Base-by-base conservation (phyloP, 2,113 vertebrate genomes). In the Myanophis thanlyinensis region DNA sequence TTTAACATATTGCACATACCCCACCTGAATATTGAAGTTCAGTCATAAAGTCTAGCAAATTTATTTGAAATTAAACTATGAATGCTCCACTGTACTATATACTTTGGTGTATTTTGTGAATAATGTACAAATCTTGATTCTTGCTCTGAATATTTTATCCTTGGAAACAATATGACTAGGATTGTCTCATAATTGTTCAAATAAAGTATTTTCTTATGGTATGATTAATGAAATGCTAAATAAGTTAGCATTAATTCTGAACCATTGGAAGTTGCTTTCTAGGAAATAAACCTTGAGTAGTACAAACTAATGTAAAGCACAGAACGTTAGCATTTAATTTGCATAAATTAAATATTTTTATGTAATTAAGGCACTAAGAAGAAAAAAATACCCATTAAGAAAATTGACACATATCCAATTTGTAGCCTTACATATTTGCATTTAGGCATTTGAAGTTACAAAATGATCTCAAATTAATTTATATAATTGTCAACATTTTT, bases 141-240 rank as follows among this genome's bases (percentile, higher is more conserved):
- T 48, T 90, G 59, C 22, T 49, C 47, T 40, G 3, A 90, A 73
- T 51, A 35, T 11, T 51, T 51, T 11, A 35, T 20, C 18, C 47
- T 25, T 62, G 30, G 44, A 47, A 62, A 11, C 0, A 67, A 49
- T 40, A 0, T 0, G 51, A 23, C 62, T 1, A 3, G 25, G 85
- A 10, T 59, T 30, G 13, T 93, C 80, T 91, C 91, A 0, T 91
- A 53, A 35, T 67, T 35, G 59, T 73, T 94, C 94, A 93, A 94
- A 91, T 89, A 95, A 91, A 90, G 5, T 88, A 87, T 97, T 96
- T 96, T 92, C 56, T 96, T 93, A 44, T 52, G 93, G 91, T 95
- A 85, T 94, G 92, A 87, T 89, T 54, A 73, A 73, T 88, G 73
- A 95, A 95, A 52, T 89, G 23, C 67, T 80, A 80, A 80, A 40